Base-by-base conservation (phyloP, 2,797 vertebrate species). In the Chelmon rostratus region DNA sequence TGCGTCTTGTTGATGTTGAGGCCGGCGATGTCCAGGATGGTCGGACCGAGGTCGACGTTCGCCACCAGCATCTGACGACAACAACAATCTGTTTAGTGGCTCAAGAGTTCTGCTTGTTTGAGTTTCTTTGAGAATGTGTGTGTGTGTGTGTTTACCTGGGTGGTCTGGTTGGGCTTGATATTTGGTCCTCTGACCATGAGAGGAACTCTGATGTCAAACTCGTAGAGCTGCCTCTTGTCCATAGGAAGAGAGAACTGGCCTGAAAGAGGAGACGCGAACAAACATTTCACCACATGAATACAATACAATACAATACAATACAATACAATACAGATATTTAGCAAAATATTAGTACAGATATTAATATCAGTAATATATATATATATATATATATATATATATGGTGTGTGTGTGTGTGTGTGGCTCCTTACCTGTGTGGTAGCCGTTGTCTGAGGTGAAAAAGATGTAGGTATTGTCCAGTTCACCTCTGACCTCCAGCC, bases 361-460 rank as follows among this genome's bases (percentile, higher is more conserved):
- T n/a, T n/a, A n/a, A n/a, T n/a, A n/a, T n/a, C n/a, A n/a, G n/a
- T n/a, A n/a, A n/a, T n/a, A n/a, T n/a, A n/a, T n/a, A n/a, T n/a
- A n/a, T n/a, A n/a, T n/a, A n/a, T n/a, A n/a, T n/a, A n/a, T n/a
- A n/a, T n/a, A n/a, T n/a, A n/a, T n/a, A n/a, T n/a, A n/a, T n/a
- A n/a, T n/a, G n/a, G n/a, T n/a, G n/a, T n/a, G n/a, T 61, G 6
- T 44, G 5, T 33, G 9, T 9, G 33, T 33, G 47, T 67, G 37
- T 2, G 1, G 49, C 0, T 38, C 19, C 44, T 72, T 85, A 99
- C 98, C 98, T 77, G 97, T 98, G 91, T 99, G 98, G 90, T 97
- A 99, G 76, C 98, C 98, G 6, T 99, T 99, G 91, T 99, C 98
- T 2, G 98, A 99, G 21, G 98, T 99, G 78, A 98, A 99, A 84